Conservation (phyloP, 35 echinoderm and acorn worm genomes). For the Stichopus chloronotus region DNA sequence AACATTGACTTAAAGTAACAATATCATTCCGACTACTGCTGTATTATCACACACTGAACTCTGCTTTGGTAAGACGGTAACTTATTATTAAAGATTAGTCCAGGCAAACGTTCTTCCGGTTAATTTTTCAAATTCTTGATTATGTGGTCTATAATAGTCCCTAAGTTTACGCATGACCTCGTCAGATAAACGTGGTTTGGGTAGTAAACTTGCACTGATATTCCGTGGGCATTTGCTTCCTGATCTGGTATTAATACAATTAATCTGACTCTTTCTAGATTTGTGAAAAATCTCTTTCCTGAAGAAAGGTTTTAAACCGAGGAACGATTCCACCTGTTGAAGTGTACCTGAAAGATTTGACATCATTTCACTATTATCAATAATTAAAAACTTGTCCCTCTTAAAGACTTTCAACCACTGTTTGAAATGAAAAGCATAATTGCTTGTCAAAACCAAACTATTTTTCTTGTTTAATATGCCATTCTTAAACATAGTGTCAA, state of each 20-base stretch:
- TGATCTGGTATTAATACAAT: neutral
- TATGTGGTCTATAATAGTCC: slow-evolving; percentile 79
- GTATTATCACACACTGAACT: too few species aligned
- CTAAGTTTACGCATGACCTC: slow-evolving; percentile 57
- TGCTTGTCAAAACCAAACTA: slow-evolving; percentile 69
- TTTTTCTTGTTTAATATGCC: slow-evolving; percentile 70
- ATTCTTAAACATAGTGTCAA: slow-evolving; percentile 46
- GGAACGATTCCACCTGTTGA: slow-evolving; percentile 75
- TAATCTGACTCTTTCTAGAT: slow-evolving; percentile 39
- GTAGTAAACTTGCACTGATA: slow-evolving; percentile 71
- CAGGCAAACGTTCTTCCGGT: slow-evolving; percentile 72
- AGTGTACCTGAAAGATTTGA: slow-evolving; percentile 56
- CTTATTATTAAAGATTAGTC: slow-evolving; percentile 36
- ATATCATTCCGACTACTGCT: too few species aligned
- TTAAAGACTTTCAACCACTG: slow-evolving; percentile 83
- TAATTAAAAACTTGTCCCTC: slow-evolving; percentile 70
- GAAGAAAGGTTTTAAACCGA: slow-evolving; percentile 74
- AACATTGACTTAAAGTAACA: too few species aligned
- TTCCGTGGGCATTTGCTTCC: slow-evolving; percentile 63
- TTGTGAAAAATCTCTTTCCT: slow-evolving; percentile 70
- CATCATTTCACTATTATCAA: slow-evolving; percentile 65
- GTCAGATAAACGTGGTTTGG: slow-evolving; percentile 63
- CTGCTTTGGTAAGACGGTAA: too few species aligned
- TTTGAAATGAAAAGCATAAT: slow-evolving; percentile 76
- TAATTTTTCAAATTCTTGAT: slow-evolving; percentile 77